These are phyloP conservation scores for Sphyrna mokarran DNA, from an alignment of 2,113 vertebrate genomes.

Conservation along the genomic window DNA sequence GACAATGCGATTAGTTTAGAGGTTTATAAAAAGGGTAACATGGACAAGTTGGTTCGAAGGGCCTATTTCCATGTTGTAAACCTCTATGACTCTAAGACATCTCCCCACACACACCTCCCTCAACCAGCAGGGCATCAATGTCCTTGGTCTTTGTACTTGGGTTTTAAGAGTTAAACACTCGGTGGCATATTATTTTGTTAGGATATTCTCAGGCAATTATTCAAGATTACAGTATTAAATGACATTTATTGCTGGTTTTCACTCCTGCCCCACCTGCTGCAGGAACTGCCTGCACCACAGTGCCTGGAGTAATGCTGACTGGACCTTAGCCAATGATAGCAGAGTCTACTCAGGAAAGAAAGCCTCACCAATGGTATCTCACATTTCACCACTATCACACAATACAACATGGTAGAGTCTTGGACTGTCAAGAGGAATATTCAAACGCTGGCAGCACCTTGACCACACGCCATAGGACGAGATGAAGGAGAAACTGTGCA, in stretches of 20 bases:
- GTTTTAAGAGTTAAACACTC: neutral
- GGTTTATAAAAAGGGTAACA: no score
- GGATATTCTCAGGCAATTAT: neutral
- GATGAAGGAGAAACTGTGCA: neutral
- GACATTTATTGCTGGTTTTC: neutral
- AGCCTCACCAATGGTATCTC: neutral
- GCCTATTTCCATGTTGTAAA: no score
- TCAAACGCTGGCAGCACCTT: neutral
- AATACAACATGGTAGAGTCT: neutral
- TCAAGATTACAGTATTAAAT: neutral
- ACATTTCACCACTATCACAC: neutral
- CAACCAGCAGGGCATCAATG: neutral
- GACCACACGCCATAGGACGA: neutral
- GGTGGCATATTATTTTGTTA: neutral
- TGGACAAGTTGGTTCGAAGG: no score
- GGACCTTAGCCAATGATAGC: neutral
- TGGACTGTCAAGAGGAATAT: neutral
- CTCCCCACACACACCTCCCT: neutral
- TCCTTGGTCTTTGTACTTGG: neutral
- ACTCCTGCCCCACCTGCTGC: neutral
- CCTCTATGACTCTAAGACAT: no score
- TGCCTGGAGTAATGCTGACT: neutral
- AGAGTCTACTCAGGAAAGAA: neutral
- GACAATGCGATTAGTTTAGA: no score
- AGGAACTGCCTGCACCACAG: neutral